These are phyloP conservation scores for Scotopteryx bipunctaria DNA, from an alignment of 2,888 invertebrate genomes.

Conservation along the genomic window DNA sequence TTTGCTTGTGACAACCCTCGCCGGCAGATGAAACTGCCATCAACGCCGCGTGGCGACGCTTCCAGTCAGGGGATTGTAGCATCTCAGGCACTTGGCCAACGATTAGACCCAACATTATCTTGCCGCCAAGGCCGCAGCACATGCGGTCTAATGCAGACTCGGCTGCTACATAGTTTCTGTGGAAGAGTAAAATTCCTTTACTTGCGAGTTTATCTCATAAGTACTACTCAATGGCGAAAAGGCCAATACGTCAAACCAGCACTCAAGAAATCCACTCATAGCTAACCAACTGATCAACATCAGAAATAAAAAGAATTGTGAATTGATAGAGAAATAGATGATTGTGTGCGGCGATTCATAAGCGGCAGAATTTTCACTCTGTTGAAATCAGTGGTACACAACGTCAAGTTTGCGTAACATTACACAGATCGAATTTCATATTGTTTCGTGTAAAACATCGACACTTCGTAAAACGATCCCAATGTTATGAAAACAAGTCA, in stretches of 20 bases:
- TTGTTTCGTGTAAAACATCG: not conserved
- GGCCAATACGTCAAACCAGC: too few species aligned
- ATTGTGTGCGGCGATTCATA: too few species aligned
- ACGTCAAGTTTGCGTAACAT: not conserved
- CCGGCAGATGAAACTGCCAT: constrained; percentile 99
- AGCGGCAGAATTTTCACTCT: not conserved
- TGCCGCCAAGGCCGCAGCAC: constrained; percentile 98
- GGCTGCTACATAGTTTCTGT: constrained; percentile 95
- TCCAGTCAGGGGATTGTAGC: constrained; percentile 93
- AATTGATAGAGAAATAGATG: too few species aligned
- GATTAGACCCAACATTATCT: constrained; percentile 94
- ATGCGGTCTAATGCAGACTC: constrained; percentile 98
- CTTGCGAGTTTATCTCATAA: too few species aligned
- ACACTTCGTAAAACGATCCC: not conserved
- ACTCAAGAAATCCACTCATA: too few species aligned
- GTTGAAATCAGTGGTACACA: not conserved
- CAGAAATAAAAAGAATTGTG: too few species aligned
- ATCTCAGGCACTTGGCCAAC: constrained; percentile 93
- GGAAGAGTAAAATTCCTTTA: not conserved
- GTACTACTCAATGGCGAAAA: too few species aligned
- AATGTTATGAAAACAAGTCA: not conserved
- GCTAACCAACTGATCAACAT: too few species aligned
- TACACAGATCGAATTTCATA: not conserved
- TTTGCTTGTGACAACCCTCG: constrained; percentile 99
- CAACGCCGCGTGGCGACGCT: constrained; percentile 96